Evolutionary conservation across 2,797 vertebrate genomes (phyloP).

Genomic region (Thamnophis elegans): DNA sequence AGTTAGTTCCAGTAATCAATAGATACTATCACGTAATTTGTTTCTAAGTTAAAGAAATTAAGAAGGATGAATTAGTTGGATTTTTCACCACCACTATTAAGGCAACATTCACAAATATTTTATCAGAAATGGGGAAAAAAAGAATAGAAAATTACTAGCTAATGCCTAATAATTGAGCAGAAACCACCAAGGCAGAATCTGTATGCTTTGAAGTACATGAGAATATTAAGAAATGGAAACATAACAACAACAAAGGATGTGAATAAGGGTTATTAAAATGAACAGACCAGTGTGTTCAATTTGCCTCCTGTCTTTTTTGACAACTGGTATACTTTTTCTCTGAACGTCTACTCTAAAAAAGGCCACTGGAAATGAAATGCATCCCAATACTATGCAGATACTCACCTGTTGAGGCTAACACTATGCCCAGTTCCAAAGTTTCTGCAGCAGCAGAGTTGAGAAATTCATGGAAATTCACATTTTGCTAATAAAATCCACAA

Average conservation of each 20-base stretch:
- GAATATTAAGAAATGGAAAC: background rate
- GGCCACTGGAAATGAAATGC: background rate
- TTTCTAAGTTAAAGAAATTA: slow-evolving; percentile 9
- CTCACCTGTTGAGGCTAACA: background rate
- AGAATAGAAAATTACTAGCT: background rate
- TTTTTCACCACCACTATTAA: background rate
- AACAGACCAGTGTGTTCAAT: background rate
- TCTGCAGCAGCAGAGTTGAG: background rate
- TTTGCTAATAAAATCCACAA: background rate
- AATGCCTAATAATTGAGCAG: background rate
- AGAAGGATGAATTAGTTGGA: background rate
- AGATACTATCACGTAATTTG: slow-evolving; percentile 9
- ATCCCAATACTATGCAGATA: background rate
- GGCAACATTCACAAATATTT: background rate
- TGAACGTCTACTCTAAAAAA: background rate
- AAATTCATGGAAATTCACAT: background rate
- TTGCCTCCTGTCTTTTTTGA: background rate
- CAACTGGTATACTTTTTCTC: background rate
- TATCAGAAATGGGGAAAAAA: background rate
- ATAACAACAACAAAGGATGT: background rate
- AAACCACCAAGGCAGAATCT: background rate
- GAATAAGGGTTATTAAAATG: background rate
- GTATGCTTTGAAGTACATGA: background rate
- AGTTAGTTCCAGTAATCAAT: slow-evolving; percentile 2
- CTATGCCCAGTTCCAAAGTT: background rate